These are phyloP conservation scores for Eulemur macaco DNA, from an alignment of 2,113 vertebrate species.

Conservation along the genomic window DNA sequence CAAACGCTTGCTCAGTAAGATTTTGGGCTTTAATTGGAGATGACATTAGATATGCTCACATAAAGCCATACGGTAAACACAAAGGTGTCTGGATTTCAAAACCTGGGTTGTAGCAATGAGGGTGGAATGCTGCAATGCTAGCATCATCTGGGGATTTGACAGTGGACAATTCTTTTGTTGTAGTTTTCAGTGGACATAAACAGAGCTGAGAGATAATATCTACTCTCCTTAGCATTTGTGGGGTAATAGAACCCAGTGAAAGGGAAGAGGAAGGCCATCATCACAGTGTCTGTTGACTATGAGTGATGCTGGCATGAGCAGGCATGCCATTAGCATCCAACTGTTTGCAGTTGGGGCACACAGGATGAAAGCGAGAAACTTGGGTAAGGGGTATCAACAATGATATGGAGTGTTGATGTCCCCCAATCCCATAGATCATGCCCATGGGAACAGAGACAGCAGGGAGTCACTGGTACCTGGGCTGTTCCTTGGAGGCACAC, in stretches of 20 bases:
- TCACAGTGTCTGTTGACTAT: background rate
- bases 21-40: rapidly evolving
- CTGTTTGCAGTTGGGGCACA: background rate
- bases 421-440: rapidly evolving
- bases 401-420: rapidly evolving
- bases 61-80: no score
- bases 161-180: background rate
- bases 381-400: background rate
- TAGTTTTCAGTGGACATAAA: rapidly evolving
- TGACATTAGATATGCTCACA: background rate
- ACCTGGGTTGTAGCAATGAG: rapidly evolving
- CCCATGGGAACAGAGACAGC: background rate
- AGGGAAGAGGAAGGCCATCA: rapidly evolving
- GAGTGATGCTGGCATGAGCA: rapidly evolving
- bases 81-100: background rate
- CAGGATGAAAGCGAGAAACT: background rate
- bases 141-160: background rate
- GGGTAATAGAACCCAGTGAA: background rate
- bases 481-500: rapidly evolving
- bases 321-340: rapidly evolving
- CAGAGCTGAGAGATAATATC: rapidly evolving
- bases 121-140: rapidly evolving
- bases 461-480: rapidly evolving
- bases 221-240: no score
- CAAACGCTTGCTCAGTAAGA: rapidly evolving